phyloP scores from a whole-genome alignment of 2,888 invertebrate genomes.

The Fissipunctia ypsillon region DNA sequence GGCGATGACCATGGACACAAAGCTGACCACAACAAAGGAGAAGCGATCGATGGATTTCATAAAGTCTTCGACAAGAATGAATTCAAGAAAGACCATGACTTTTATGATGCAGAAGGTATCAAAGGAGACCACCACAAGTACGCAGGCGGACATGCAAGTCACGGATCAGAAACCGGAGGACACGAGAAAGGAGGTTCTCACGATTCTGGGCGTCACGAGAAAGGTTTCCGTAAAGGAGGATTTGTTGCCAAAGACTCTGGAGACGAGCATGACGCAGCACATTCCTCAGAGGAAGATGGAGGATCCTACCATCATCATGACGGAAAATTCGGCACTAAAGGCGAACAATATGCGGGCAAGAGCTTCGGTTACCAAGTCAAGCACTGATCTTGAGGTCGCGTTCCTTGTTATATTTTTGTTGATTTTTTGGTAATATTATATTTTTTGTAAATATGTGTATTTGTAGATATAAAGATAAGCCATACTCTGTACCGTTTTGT shows the following conservation, averaged over 20 bases:
- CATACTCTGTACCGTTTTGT: constrained; percentile 64
- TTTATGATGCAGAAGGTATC: constrained; percentile 92
- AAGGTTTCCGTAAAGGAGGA: constrained; percentile 87
- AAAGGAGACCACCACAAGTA: constrained; percentile 91
- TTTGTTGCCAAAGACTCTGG: constrained; percentile 89
- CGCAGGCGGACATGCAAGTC: constrained; percentile 87
- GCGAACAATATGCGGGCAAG: constrained; percentile 77
- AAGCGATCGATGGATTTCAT: constrained; percentile 92
- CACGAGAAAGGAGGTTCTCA: constrained; percentile 89
- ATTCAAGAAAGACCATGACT: constrained; percentile 93
- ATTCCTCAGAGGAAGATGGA: constrained; percentile 88
- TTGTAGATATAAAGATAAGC: constrained; percentile 80
- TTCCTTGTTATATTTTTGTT: constrained; percentile 83
- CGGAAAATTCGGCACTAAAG: constrained; percentile 86
- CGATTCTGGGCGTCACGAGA: constrained; percentile 88
- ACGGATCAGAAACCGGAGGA: constrained; percentile 88
- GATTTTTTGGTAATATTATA: constrained; percentile 76
- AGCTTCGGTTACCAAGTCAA: constrained; percentile 86
- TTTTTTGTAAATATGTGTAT: constrained; percentile 84
- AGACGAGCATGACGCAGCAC: constrained; percentile 82
- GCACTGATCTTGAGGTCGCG: constrained; percentile 76
- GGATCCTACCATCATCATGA: constrained; percentile 87
- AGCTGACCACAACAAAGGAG: constrained; percentile 90
- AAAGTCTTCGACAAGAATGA: constrained; percentile 93
- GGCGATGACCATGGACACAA: constrained; percentile 89